Evolutionary conservation across 1,140 invertebrate species (phyloP).

Genomic region (Euborellia annulipes): DNA sequence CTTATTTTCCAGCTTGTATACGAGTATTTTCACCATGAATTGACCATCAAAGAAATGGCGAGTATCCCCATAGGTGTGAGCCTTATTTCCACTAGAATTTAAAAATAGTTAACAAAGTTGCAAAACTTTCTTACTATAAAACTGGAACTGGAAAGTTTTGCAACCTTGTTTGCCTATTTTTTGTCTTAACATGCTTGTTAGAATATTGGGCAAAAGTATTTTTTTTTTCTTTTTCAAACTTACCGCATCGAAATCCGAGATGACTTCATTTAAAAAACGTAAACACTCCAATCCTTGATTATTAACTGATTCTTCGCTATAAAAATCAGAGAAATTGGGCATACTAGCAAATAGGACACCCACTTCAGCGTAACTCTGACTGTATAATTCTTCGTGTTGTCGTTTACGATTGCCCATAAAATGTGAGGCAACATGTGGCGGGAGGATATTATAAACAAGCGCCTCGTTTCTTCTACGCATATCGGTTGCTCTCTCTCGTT

Average conservation of each 20-base stretch:
- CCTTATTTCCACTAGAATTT: too few relatives aligned
- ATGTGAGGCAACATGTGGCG: constrained; percentile 78
- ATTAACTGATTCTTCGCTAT: constrained; percentile 88
- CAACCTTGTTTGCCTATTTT: background rate
- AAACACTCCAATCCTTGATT: constrained; percentile 92
- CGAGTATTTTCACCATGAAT: too few relatives aligned
- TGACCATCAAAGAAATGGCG: too few relatives aligned
- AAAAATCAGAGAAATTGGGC: constrained; percentile 91
- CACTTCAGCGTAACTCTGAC: constrained; percentile 81
- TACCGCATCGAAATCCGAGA: constrained; percentile 93
- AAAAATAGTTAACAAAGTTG: too few relatives aligned
- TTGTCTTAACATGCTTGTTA: background rate
- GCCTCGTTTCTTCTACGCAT: constrained; percentile 78
- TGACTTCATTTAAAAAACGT: constrained; percentile 92
- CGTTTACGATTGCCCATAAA: constrained; percentile 66
- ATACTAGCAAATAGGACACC: constrained; percentile 88
- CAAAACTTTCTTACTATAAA: too few relatives aligned
- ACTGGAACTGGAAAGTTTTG: too few relatives aligned
- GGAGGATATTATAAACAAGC: constrained; percentile 71
- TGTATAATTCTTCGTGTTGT: constrained; percentile 80
- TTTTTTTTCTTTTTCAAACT: constrained; percentile 24
- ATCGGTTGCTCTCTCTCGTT: constrained; percentile 69
- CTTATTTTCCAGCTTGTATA: too few relatives aligned
- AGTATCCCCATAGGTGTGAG: too few relatives aligned
- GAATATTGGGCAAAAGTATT: background rate